Conservation (phyloP, 2,888 invertebrate genomes). For the Parnassius mnemosyne region DNA sequence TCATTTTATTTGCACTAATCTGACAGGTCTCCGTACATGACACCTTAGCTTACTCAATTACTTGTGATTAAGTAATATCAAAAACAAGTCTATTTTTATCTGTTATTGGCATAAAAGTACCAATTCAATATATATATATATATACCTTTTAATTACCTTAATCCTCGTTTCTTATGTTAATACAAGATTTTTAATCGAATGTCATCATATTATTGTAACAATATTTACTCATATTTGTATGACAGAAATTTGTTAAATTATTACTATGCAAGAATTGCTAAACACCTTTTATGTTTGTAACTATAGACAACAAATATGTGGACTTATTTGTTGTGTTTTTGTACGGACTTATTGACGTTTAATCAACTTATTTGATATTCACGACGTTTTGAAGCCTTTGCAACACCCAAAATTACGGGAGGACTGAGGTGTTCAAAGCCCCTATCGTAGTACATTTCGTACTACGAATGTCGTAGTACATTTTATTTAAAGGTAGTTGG, state of each 20-base stretch:
- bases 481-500: too few relatives aligned
- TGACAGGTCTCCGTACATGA: constrained; percentile 22
- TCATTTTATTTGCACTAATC: constrained; percentile 15
- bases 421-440: too few relatives aligned
- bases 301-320: neutral
- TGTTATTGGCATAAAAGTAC: neutral
- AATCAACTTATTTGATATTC: too few relatives aligned
- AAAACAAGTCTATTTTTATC: neutral
- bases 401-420: too few relatives aligned
- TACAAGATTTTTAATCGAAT: neutral
- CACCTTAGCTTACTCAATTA: neutral
- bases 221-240: neutral
- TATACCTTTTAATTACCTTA: neutral
- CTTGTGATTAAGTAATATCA: neutral
- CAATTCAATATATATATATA: too few relatives aligned
- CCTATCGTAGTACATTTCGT: too few relatives aligned
- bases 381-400: too few relatives aligned
- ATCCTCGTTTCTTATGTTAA: neutral
- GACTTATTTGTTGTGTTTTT: too few relatives aligned
- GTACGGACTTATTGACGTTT: too few relatives aligned
- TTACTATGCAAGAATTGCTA: neutral
- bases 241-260: constrained; percentile 1
- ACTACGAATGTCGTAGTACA: too few relatives aligned
- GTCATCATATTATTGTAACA: neutral
- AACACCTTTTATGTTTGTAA: neutral